A percentile compares a stretch with the other conserved stretches of the same genome.
Conservation (phyloP, 2,888 invertebrate genomes). For the Ethmia dodecea region DNA sequence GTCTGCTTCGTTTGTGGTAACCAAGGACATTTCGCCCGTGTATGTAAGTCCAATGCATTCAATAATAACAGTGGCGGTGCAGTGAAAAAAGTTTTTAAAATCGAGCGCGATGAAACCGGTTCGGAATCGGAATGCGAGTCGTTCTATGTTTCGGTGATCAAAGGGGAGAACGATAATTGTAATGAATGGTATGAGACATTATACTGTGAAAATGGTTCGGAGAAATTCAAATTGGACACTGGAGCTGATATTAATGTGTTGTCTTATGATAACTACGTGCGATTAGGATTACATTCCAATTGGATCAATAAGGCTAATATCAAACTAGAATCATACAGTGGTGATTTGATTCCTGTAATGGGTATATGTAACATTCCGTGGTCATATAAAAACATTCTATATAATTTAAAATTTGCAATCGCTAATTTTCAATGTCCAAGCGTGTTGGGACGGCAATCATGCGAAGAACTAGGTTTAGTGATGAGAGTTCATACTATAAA, state of each 20-base stretch:
- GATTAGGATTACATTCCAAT: too few relatives aligned
- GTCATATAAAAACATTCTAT: too few relatives aligned
- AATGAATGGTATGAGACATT: slow-evolving; percentile 1
- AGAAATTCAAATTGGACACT: slow-evolving; percentile 11
- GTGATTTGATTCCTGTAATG: too few relatives aligned
- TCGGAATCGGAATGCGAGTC: background rate
- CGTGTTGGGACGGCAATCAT: too few relatives aligned
- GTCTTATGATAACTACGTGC: slow-evolving; percentile 1
- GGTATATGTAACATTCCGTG: too few relatives aligned
- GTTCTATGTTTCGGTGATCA: background rate
- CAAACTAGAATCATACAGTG: too few relatives aligned
- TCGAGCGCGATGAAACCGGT: background rate
- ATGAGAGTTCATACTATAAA: too few relatives aligned
- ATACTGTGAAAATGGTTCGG: background rate
- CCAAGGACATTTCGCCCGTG: slow-evolving; percentile 1
- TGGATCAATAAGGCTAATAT: too few relatives aligned
- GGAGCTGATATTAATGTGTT: slow-evolving; percentile 10
- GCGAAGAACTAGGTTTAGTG: too few relatives aligned
- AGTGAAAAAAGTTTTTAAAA: slow-evolving; percentile 2
- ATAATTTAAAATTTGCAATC: too few relatives aligned
- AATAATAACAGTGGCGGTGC: background rate
- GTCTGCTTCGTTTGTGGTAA: slow-evolving; percentile 4
- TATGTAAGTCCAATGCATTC: slow-evolving; percentile 1
- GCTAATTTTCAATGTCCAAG: too few relatives aligned
- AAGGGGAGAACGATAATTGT: background rate